phyloP scores from a whole-genome alignment of 2,113 vertebrate species.

The Cyanoderma ruficeps region DNA sequence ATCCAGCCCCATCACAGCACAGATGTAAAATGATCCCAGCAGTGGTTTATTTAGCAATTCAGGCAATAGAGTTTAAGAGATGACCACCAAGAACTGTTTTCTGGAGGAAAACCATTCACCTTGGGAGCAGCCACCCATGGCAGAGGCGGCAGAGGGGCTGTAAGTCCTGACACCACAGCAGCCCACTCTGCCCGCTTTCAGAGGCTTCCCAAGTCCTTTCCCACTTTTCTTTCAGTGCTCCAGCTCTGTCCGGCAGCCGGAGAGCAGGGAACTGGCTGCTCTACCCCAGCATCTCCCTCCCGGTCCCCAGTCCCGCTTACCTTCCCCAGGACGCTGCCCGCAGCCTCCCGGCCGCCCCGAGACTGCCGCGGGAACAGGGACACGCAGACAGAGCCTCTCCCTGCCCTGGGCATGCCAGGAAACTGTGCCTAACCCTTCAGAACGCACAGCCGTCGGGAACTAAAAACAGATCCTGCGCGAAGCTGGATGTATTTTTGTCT shows the following conservation, averaged over 20 bases:
- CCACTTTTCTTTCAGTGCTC: neutral
- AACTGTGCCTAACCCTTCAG: conserved; percentile 77
- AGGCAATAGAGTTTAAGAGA: conserved; percentile 8
- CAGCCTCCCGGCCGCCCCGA: neutral
- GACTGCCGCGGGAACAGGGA: neutral
- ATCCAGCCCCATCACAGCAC: neutral
- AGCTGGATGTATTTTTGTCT: conserved; percentile 78
- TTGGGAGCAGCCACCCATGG: neutral
- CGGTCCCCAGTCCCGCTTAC: conserved; percentile 11
- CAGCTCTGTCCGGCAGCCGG: neutral
- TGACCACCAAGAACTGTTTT: conserved; percentile 7
- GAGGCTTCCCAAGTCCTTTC: neutral
- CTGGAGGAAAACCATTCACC: neutral
- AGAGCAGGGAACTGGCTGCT: neutral
- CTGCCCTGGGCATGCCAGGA: conserved; percentile 67
- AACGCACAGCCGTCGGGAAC: conserved; percentile 73
- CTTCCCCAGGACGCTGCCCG: neutral
- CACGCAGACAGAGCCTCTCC: conserved; percentile 64
- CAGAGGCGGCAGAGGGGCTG: neutral
- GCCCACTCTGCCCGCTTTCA: neutral
- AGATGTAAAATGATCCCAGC: neutral
- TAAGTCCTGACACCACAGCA: neutral
- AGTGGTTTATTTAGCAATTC: neutral
- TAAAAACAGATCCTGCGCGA: conserved; percentile 77
- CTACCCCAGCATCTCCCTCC: neutral